These are phyloP conservation scores for Caranx ignobilis DNA, from an alignment of 2,113 vertebrate genomes.

Conservation along the genomic window DNA sequence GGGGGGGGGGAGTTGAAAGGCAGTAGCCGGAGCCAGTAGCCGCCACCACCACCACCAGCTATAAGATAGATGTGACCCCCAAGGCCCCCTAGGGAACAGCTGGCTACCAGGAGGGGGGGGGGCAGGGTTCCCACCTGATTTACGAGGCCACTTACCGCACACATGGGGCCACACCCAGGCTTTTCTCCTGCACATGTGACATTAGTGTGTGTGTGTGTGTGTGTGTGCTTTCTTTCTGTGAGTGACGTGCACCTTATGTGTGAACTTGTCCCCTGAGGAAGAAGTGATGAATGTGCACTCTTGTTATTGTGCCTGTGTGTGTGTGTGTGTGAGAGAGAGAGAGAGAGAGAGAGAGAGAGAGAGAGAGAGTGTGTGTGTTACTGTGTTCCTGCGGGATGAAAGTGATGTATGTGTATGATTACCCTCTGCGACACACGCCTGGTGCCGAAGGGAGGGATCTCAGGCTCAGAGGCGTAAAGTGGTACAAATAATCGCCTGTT, in stretches of 20 bases:
- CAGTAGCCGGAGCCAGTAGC: constrained; percentile 37
- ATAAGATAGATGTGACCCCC: constrained; percentile 63
- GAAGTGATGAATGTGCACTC: constrained; percentile 42
- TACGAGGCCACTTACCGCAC: constrained; percentile 53
- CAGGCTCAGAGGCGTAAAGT: constrained; percentile 6
- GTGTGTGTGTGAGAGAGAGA: not conserved
- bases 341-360: constrained; percentile 6
- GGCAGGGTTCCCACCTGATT: constrained; percentile 62
- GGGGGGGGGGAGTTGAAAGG: constrained; percentile 5
- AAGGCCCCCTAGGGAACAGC: constrained; percentile 51
- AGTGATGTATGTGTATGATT: constrained; percentile 54
- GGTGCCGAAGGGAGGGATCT: constrained; percentile 12
- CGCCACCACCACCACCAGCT: constrained; percentile 42
- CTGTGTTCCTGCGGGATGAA: constrained; percentile 7
- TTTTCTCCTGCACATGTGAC: constrained; percentile 30
- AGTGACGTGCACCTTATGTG: constrained; percentile 32
- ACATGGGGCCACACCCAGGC: constrained; percentile 38
- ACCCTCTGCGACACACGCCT: constrained; percentile 15
- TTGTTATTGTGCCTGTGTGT: not conserved
- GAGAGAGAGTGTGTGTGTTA: not conserved
- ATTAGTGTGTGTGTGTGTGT: not conserved
- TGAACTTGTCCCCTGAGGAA: not conserved
- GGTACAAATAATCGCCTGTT: constrained; percentile 41
- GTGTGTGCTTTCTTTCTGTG: constrained; percentile 24
- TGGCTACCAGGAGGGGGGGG: constrained; percentile 32